phyloP scores from a whole-genome alignment of 2,113 vertebrate genomes.

The Pangasianodon gigas region DNA sequence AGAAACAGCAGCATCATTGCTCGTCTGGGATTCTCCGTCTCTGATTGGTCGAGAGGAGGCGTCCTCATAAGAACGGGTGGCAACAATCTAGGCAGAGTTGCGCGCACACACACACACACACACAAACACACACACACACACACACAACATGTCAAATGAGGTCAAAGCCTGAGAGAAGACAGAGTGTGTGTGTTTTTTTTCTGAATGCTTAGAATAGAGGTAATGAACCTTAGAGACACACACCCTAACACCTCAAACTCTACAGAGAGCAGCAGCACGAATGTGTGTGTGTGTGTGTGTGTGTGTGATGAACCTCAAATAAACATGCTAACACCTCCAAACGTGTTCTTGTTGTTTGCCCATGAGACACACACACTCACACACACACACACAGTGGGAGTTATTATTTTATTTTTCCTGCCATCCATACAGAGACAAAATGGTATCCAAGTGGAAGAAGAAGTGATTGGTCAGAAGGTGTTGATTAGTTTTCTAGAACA shows the following conservation, averaged over 20 bases:
- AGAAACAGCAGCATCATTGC: slow-evolving; percentile 41
- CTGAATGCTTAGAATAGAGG: not conserved
- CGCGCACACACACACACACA: slow-evolving; percentile 30
- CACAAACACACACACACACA: slow-evolving; percentile 22
- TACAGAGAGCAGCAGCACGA: not conserved
- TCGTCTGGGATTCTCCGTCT: slow-evolving; percentile 3
- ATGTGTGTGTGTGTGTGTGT: not conserved
- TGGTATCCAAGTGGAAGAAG: too few species aligned
- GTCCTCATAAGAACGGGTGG: slow-evolving; percentile 40
- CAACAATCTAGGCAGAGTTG: slow-evolving; percentile 44
- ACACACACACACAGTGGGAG: not conserved
- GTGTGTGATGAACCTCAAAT: not conserved
- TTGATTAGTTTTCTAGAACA: too few species aligned
- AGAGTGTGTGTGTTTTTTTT: slow-evolving; percentile 54
- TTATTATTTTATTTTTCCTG: not conserved
- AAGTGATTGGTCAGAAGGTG: too few species aligned
- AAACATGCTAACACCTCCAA: not conserved
- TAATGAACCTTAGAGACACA: not conserved
- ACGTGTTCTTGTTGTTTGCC: not conserved
- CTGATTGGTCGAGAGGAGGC: slow-evolving; percentile 47
- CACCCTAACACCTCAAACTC: not conserved
- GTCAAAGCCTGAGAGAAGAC: slow-evolving; percentile 42
- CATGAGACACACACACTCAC: not conserved
- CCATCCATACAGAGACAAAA: not conserved
- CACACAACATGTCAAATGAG: not conserved